Evolutionary conservation across 2,797 vertebrate species (phyloP).

Genomic region (Leptoclinus maculatus): DNA sequence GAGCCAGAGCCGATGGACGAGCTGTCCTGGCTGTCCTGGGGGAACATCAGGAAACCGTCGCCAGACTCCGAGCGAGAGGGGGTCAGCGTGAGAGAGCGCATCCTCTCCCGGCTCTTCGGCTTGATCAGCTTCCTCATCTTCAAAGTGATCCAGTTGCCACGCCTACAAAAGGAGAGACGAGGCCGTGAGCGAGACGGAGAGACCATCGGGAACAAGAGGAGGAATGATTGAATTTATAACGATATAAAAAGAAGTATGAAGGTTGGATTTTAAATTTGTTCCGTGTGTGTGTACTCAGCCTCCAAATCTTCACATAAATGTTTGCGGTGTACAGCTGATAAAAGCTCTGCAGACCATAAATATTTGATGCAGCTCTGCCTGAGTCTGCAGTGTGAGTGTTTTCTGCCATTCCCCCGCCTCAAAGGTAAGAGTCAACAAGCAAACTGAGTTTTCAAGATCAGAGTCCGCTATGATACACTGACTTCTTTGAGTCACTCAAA

Average conservation of each 20-base stretch:
- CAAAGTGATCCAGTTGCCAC: slow-evolving; percentile 98
- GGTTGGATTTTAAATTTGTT: not conserved
- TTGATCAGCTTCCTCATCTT: slow-evolving; percentile 99
- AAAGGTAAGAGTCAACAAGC: slow-evolving; percentile 8
- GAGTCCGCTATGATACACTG: not conserved
- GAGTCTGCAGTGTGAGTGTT: not conserved
- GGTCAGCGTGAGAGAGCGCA: slow-evolving; percentile 92
- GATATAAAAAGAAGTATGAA: not conserved
- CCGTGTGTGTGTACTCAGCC: not conserved
- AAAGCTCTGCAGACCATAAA: slow-evolving; percentile 50
- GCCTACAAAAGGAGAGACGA: slow-evolving; percentile 75
- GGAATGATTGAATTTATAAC: not conserved
- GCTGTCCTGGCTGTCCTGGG: slow-evolving; percentile 95
- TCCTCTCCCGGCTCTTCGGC: slow-evolving; percentile 93
- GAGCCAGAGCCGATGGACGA: slow-evolving; percentile 97
- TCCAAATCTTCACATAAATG: not conserved
- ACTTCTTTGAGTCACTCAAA: not conserved
- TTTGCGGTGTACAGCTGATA: slow-evolving; percentile 6
- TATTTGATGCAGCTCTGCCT: slow-evolving; percentile 49
- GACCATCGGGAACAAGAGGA: not conserved
- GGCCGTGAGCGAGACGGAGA: not conserved
- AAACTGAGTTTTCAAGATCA: slow-evolving; percentile 3
- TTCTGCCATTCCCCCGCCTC: not conserved
- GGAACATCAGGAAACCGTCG: slow-evolving; percentile 91
- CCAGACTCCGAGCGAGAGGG: slow-evolving; percentile 94